Base-by-base conservation (phyloP, 1,140 invertebrate species). In the Wasmannia auropunctata region DNA sequence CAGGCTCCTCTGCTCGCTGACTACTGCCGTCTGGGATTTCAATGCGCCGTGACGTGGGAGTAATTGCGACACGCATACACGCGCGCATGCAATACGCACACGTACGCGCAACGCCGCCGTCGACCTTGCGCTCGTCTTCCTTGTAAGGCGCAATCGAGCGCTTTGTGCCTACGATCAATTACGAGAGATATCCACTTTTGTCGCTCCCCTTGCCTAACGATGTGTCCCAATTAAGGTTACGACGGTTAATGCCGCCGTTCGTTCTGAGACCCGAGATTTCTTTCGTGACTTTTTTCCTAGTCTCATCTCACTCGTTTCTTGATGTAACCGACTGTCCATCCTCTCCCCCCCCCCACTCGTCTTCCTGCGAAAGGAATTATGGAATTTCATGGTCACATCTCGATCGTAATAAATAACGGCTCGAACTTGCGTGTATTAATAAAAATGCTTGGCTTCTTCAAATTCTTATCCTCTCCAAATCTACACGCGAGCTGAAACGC, bases 101-200 rank as follows among this genome's bases (percentile, higher is more conserved):
- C 65, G 63, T 43, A 56, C 56, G 56, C 40, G 76, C 76, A 10
- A 40, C 14, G 19, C 76, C 58, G 37, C 46, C 51, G 81, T 8
- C 86, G 89, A 86, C 89, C 88, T 90, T 90, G 89, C 89, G 88
- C 88, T 83, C 89, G 81, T 88, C 86, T 90, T 90, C 86, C 89
- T 89, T 90, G 88, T 87, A 87, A 86, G 89, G 88, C 70, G 89
- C 75, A 90, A 90, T 88, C 89, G 75, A 69, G 75, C 54, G 54
- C 86, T 79, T 63, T 70, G 80, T 83, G 76, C 75, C 62, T 51
- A 65, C 86, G 88, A 90, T 90, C 89, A 74, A 90, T 90, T 89
- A 90, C 88, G 74, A 60, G 87, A 87, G 85, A 89, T 90, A 87
- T 85, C 88, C 79, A 89, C 88, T 87, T 90, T 89, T 89, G 88